phyloP scores from a whole-genome alignment of 2,888 invertebrate species.

The Drosophila diplacantha region DNA sequence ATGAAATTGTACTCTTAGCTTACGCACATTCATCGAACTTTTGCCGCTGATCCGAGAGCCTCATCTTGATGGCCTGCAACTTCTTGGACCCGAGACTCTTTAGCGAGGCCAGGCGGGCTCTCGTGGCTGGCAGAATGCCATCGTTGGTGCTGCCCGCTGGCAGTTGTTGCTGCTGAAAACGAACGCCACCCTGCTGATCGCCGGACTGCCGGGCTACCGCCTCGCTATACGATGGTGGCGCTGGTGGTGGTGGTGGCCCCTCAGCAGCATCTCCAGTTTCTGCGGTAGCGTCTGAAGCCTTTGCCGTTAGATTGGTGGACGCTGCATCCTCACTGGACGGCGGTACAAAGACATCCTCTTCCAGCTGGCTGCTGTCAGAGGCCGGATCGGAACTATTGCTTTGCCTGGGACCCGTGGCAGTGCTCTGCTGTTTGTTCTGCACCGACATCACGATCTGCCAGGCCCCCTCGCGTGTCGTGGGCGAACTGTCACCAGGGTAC shows the following conservation, averaged over 20 bases:
- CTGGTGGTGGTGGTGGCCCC: constrained; percentile 48
- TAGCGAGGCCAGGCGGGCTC: constrained; percentile 82
- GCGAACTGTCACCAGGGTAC: constrained; percentile 80
- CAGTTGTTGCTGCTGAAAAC: constrained; percentile 64
- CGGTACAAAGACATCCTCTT: constrained; percentile 73
- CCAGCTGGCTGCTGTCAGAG: constrained; percentile 72
- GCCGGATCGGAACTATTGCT: constrained; percentile 75
- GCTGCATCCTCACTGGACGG: constrained; percentile 57
- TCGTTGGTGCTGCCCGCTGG: constrained; percentile 49
- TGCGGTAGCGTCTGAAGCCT: constrained; percentile 4
- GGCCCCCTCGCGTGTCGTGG: constrained; percentile 71
- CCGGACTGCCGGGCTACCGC: constrained; percentile 50
- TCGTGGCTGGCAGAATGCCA: constrained; percentile 76
- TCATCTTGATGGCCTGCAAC: constrained; percentile 82
- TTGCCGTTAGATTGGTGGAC: constrained; percentile 30
- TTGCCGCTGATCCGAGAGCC: constrained; percentile 79
- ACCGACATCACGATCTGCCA: constrained; percentile 78
- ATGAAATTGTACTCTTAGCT: constrained; percentile 2
- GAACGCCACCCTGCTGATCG: constrained; percentile 43
- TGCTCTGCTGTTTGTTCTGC: constrained; percentile 57
- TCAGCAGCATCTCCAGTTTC: constrained; percentile 33
- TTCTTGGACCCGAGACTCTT: constrained; percentile 85
- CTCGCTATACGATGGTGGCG: constrained; percentile 66
- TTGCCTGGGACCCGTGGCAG: constrained; percentile 47
- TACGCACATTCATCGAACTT: constrained; percentile 77